Conservation (phyloP, 2,888 invertebrate genomes). For the Megamerina dolium region DNA sequence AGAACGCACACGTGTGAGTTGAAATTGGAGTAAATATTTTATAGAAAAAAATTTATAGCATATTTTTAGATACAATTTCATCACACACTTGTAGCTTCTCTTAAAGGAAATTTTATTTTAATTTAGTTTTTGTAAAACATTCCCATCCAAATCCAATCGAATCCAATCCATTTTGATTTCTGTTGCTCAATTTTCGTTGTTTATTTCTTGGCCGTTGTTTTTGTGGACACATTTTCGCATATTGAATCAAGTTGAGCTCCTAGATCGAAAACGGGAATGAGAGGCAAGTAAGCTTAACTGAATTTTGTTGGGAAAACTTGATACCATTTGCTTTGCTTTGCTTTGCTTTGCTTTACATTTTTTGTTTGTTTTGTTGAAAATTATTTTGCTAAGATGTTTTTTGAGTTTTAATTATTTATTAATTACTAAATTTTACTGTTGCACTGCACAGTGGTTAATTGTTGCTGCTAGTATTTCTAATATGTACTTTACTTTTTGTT, state of each 20-base stretch:
- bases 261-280: conserved; percentile 50
- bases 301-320: conserved; percentile 50
- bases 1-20: too few relatives aligned
- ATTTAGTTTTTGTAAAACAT: conserved; percentile 34
- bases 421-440: conserved; percentile 2
- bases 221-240: conserved; percentile 48
- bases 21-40: too few relatives aligned
- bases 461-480: too few relatives aligned
- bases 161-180: too few relatives aligned
- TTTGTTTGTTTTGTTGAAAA: too few relatives aligned
- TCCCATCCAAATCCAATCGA: too few relatives aligned
- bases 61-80: too few relatives aligned
- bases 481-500: conserved; percentile 19
- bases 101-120: conserved; percentile 29
- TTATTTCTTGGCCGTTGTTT: conserved; percentile 7
- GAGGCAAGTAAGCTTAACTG: conserved; percentile 49
- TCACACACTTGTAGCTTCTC: too few relatives aligned
- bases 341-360: conserved; percentile 10
- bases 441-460: neutral
- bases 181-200: conserved; percentile 6
- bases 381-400: conserved; percentile 19
- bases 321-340: conserved; percentile 34
- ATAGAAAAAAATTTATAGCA: too few relatives aligned
- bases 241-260: conserved; percentile 50
- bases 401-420: conserved; percentile 16